Evolutionary conservation across 1,140 invertebrate species (phyloP).

Genomic region (Pteromalus puparum): DNA sequence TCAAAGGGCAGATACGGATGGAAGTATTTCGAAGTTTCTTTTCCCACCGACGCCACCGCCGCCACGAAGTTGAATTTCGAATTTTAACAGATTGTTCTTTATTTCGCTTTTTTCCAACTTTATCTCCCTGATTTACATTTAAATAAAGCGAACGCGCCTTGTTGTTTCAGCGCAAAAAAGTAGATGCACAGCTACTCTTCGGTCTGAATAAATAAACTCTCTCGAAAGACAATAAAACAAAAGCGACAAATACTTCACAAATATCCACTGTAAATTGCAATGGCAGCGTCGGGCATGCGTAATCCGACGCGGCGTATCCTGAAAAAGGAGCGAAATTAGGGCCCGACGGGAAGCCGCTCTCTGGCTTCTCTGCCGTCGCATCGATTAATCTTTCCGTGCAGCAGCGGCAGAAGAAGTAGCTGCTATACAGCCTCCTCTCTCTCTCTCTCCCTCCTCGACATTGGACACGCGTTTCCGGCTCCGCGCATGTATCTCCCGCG

Average conservation of each 20-base stretch:
- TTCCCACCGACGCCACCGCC: background rate
- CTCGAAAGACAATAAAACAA: background rate
- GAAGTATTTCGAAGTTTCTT: slow-evolving; percentile 45
- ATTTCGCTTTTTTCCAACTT: slow-evolving; percentile 3
- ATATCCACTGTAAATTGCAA: background rate
- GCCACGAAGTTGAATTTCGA: slow-evolving; percentile 40
- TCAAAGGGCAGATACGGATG: slow-evolving; percentile 49
- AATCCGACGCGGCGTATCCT: slow-evolving; percentile 5
- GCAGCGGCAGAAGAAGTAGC: background rate
- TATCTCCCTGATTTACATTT: slow-evolving; percentile 13
- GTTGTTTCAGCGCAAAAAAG: background rate
- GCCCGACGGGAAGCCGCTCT: slow-evolving; percentile 39
- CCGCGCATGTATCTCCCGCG: background rate
- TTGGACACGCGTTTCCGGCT: slow-evolving; percentile 51
- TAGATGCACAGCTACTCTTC: background rate
- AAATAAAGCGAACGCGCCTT: background rate
- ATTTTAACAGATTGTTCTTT: slow-evolving; percentile 49
- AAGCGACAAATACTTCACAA: slow-evolving; percentile 2
- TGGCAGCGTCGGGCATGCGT: background rate
- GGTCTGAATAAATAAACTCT: no score
- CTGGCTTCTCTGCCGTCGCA: slow-evolving; percentile 33
- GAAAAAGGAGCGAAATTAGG: slow-evolving; percentile 52
- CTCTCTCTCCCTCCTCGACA: slow-evolving; percentile 19
- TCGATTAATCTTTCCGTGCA: slow-evolving; percentile 44
- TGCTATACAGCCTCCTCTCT: background rate